Evolutionary conservation across 2,888 invertebrate species (phyloP).

Genomic region (Pharmacophagus antenor): DNA sequence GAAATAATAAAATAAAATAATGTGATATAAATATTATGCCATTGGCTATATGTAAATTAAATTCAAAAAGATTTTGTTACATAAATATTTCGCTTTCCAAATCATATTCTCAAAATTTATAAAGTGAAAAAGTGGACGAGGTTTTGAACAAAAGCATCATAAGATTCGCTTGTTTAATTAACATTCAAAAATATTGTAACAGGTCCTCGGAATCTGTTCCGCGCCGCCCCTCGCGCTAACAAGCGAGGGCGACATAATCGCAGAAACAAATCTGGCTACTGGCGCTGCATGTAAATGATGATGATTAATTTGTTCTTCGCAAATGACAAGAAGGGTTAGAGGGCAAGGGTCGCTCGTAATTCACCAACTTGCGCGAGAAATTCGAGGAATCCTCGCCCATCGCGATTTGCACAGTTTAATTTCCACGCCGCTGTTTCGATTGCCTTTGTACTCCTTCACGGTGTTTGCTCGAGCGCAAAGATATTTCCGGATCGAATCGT

Average conservation of each 20-base stretch:
- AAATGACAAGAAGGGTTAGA: conserved; percentile 80
- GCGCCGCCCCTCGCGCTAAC: conserved; percentile 60
- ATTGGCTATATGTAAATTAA: not conserved
- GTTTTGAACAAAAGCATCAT: conserved; percentile 10
- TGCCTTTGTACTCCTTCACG: conserved; percentile 65
- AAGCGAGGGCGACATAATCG: conserved; percentile 78
- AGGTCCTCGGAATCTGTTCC: conserved; percentile 66
- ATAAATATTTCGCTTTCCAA: not conserved
- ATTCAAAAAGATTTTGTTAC: not conserved
- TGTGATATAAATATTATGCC: not conserved
- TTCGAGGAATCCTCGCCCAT: conserved; percentile 56
- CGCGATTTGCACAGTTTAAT: conserved; percentile 66
- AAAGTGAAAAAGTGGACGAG: not conserved
- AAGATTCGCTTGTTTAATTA: conserved; percentile 47
- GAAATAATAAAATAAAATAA: not conserved
- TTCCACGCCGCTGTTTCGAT: conserved; percentile 69
- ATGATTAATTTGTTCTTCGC: conserved; percentile 80
- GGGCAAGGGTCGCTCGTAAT: conserved; percentile 61
- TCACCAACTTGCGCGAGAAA: conserved; percentile 67
- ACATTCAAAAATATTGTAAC: conserved; percentile 64
- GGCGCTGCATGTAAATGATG: conserved; percentile 80
- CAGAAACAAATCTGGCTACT: conserved; percentile 79
- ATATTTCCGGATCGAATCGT: conserved; percentile 74
- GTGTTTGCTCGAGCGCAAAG: conserved; percentile 74
- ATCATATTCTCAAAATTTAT: not conserved